Conservation (phyloP, 2,113 vertebrate species). For the Paedocypris sp. region DNA sequence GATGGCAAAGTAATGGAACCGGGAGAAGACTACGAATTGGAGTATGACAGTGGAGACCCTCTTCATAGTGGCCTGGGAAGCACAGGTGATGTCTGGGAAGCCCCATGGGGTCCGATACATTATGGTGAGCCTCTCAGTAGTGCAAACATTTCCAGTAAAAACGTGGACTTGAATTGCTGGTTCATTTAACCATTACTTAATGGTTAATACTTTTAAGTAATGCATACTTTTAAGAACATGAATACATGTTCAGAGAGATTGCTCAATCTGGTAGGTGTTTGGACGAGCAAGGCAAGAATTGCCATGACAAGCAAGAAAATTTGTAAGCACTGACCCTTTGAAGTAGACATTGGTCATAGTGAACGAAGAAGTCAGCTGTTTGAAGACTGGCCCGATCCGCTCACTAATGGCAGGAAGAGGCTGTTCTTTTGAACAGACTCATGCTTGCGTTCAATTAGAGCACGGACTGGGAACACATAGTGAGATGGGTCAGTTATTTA, state of each 20-base stretch:
- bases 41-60: slow-evolving; percentile 72
- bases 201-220: no score
- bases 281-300: no score
- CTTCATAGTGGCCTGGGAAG: slow-evolving; percentile 70
- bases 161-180: no score
- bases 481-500: slow-evolving; percentile 53
- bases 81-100: slow-evolving; percentile 65
- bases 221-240: no score
- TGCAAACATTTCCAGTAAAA: no score
- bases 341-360: slow-evolving; percentile 55
- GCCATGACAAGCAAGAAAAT: no score
- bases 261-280: no score
- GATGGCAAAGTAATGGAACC: slow-evolving; percentile 54
- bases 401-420: slow-evolving; percentile 63
- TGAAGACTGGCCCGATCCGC: slow-evolving; percentile 57
- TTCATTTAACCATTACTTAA: no score
- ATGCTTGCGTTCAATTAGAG: slow-evolving; percentile 65
- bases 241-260: no score
- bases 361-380: slow-evolving; percentile 46
- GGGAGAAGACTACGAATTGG: slow-evolving; percentile 62
- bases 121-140: slow-evolving; percentile 63
- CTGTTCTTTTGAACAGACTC: slow-evolving; percentile 54
- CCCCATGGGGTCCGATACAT: slow-evolving; percentile 65
- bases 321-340: slow-evolving; percentile 47
- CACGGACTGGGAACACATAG: slow-evolving; percentile 55